These are phyloP conservation scores for Eubucco bourcierii DNA, from an alignment of 2,113 vertebrate genomes.

Conservation along the genomic window DNA sequence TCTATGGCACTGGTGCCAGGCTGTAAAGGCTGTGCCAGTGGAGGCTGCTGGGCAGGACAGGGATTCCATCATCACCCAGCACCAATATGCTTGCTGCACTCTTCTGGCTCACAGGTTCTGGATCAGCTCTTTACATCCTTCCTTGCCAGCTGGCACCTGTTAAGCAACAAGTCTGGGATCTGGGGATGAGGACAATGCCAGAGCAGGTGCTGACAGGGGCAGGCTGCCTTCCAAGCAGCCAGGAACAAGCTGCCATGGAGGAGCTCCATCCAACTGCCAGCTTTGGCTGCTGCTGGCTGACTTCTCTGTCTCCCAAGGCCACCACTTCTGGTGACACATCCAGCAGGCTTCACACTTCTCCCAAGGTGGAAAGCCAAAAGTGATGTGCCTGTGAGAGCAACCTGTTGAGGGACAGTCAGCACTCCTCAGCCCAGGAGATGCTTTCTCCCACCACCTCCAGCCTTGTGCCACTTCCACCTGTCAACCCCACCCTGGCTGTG, in stretches of 20 bases:
- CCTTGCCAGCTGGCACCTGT: background rate
- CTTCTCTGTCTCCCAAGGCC: background rate
- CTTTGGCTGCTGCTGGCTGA: background rate
- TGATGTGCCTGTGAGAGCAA: background rate
- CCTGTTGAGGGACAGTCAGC: background rate
- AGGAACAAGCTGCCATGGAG: background rate
- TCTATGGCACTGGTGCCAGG: background rate
- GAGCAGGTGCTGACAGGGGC: background rate
- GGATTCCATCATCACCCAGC: background rate
- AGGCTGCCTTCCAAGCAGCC: background rate
- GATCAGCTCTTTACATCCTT: background rate
- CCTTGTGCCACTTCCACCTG: background rate
- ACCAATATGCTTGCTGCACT: background rate
- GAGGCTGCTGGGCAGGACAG: background rate
- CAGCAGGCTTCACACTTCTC: background rate
- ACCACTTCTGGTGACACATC: accelerated
- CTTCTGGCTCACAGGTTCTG: background rate
- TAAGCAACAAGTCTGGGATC: background rate
- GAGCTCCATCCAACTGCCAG: background rate
- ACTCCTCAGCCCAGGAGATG: background rate
- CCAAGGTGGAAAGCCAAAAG: background rate
- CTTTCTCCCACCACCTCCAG: background rate
- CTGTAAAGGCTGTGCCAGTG: background rate
- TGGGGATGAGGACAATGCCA: background rate
- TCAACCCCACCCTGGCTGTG: background rate